These are phyloP conservation scores for Diadegma fenestrale DNA, from an alignment of 2,888 invertebrate species.

Conservation along the genomic window DNA sequence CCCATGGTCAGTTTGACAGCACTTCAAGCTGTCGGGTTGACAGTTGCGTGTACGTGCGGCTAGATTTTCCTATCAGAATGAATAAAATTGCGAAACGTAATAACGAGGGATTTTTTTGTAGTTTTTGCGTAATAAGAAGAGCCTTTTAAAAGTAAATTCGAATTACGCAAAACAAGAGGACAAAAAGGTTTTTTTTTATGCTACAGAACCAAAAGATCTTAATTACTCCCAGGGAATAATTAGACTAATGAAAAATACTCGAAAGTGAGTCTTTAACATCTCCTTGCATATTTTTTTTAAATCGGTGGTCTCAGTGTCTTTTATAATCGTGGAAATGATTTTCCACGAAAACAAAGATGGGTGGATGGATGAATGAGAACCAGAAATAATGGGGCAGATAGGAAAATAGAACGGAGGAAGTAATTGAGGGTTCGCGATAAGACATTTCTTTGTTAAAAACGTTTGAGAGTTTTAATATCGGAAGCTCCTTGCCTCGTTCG, in stretches of 20 bases:
- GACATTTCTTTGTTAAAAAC: not conserved
- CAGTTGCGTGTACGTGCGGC: too few species aligned
- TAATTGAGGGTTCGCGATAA: not conserved
- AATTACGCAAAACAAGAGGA: not conserved
- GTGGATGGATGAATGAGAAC: not conserved
- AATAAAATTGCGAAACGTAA: too few species aligned
- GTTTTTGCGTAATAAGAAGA: not conserved
- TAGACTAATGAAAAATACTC: not conserved
- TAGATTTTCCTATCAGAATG: too few species aligned
- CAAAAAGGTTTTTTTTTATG: not conserved
- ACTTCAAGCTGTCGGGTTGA: too few species aligned
- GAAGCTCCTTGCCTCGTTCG: not conserved
- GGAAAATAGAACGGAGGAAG: not conserved
- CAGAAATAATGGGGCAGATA: not conserved
- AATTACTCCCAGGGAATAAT: not conserved
- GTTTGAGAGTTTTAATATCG: slow-evolving; percentile 1
- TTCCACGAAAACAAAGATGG: not conserved
- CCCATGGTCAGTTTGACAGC: too few species aligned
- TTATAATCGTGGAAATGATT: not conserved
- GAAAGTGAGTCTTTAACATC: not conserved
- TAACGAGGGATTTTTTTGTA: too few species aligned
- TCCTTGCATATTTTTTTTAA: not conserved
- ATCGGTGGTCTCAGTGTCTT: not conserved
- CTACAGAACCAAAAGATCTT: not conserved
- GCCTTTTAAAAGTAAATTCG: not conserved